Evolutionary conservation across 2,113 vertebrate genomes (phyloP), one percentile per base, ranked within the genome.

Genomic region (Prietella phreatophila): DNA sequence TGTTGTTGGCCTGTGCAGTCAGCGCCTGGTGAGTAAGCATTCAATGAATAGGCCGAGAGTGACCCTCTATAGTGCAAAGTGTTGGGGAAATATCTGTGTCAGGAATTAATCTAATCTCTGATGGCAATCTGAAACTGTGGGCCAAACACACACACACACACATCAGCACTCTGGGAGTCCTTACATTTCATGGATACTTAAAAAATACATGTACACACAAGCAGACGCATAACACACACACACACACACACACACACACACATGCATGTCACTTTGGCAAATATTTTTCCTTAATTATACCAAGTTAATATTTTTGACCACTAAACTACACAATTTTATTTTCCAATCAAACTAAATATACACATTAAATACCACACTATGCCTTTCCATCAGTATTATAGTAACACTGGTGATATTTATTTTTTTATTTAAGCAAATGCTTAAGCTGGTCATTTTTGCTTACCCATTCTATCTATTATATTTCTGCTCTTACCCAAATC

Each of bases 11-110:
- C 87, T 87, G 69, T 82, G 89, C 85, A 87, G 85, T 85, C 80
- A 85, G 79, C 83, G 63, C 90, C 90, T 91, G 84, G 88, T 89
- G 88, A 91, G 88, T 89, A 89, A 91, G 90, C 86, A 89, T 91
- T 91, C 87, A 89, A 84, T 87, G 86, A 89, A 86, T 84, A 87
- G 87, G 60, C 87, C 19, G 73, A 42, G 60, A 79, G 61, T 88
- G 73, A 88, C 89, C 85, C 85, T 87, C 85, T 83, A 56, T 88
- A 61, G 87, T 87, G 89, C 85, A 90, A 87, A 83, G 88, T 81
- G 82, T 86, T 86, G 61, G 91, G 86, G 90, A 90, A 82, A 89
- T 89, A 85, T 84, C 53, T 89, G 50, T 90, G 86, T 85, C 90
- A 89, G 65, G 39, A 89, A 79, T 85, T 65, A 82, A 55, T 91